Conservation (phyloP, 2,888 invertebrate genomes). For the Drosophila ezoana region DNA sequence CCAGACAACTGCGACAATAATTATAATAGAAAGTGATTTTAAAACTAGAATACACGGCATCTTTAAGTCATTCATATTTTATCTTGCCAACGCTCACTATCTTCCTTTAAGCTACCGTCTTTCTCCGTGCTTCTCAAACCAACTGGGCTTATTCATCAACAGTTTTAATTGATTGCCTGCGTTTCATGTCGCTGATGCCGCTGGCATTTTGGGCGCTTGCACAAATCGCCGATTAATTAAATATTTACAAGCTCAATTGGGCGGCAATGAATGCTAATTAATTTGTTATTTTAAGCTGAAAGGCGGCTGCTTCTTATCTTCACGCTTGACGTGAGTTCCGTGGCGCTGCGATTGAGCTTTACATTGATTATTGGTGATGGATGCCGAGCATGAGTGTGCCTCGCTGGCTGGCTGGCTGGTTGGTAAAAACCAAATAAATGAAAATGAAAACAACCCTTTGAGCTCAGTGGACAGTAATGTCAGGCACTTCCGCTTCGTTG, state of each 20-base stretch:
- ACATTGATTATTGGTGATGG: conserved; percentile 58
- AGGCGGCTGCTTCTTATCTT: conserved; percentile 62
- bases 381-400: background rate
- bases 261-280: conserved; percentile 77
- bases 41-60: background rate
- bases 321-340: conserved; percentile 50
- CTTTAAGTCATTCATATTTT: background rate
- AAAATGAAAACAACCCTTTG: conserved; percentile 60
- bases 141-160: conserved; percentile 52
- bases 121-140: conserved; percentile 8
- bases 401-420: background rate
- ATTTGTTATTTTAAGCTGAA: conserved; percentile 61
- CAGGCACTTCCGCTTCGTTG: conserved; percentile 45
- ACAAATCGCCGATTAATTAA: conserved; percentile 74
- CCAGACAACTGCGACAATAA: too few species aligned
- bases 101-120: background rate
- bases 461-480: conserved; percentile 27
- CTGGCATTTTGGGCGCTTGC: conserved; percentile 44
- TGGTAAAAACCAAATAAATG: conserved; percentile 10
- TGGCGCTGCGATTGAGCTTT: conserved; percentile 32
- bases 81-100: background rate
- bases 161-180: conserved; percentile 62
- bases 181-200: conserved; percentile 32
- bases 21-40: too few species aligned
- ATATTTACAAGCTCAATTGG: conserved; percentile 80